Conservation (phyloP, 2,113 vertebrate species). For the Dasyprocta punctata region DNA sequence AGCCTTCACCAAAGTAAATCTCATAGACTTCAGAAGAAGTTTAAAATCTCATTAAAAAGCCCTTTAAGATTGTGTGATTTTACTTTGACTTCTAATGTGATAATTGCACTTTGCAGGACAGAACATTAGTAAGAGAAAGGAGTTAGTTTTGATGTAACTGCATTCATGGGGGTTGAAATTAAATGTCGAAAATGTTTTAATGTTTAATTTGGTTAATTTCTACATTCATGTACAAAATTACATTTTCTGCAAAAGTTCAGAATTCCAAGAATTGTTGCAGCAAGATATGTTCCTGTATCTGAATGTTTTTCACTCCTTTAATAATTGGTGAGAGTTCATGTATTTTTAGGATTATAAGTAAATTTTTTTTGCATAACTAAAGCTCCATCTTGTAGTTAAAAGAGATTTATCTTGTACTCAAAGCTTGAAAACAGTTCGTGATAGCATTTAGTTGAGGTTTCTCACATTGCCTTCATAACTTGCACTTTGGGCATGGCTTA, state of each 20-base stretch:
- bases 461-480: neutral
- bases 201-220: conserved; percentile 24
- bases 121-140: conserved; percentile 39
- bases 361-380: neutral
- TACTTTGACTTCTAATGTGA: conserved; percentile 36
- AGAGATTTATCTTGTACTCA: conserved; percentile 16
- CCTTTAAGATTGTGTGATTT: neutral
- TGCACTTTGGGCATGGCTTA: neutral
- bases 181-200: conserved; percentile 2
- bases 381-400: neutral
- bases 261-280: conserved; percentile 41
- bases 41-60: conserved; percentile 16
- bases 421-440: neutral
- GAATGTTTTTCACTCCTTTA: conserved; percentile 20
- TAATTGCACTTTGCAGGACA: neutral
- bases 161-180: conserved; percentile 12
- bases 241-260: conserved; percentile 47
- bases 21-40: conserved; percentile 11
- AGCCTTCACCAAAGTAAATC: conserved; percentile 22
- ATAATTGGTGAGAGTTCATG: neutral
- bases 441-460: neutral
- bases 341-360: conserved; percentile 24
- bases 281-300: neutral
- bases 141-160: conserved; percentile 51
- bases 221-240: neutral